Base-by-base conservation (phyloP, 2,797 vertebrate genomes). In the Helicolenus hilgendorfi region DNA sequence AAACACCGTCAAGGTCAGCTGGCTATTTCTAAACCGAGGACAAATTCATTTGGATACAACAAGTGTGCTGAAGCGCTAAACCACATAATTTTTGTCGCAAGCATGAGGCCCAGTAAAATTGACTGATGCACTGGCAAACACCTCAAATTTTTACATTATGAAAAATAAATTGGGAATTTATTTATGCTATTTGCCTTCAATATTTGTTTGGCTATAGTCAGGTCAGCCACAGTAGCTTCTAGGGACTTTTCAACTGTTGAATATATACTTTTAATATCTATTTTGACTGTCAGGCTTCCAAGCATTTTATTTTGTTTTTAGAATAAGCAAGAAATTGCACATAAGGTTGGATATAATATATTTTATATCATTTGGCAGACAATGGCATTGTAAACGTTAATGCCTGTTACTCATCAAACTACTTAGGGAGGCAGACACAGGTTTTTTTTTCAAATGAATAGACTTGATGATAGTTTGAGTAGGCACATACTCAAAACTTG, bases 321-420 rank as follows among this genome's bases (percentile, higher is more conserved):
- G 4, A 45, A 29, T 45, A 24, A 82, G 35, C 9, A 62, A n/a
- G 24, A 31, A 65, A 65, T 56, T 24, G 26, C 15, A 53, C 45
- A 73, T 14, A 27, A 20, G 58, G 20, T 59, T 60, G 49, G 20
- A 26, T 70, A 58, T 24, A 79, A 68, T 73, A 72, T 75, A 33
- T 33, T 4, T 7, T 33, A 18, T 49, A 49, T 45, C 7, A 18
- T 63, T 59, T 63, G 31, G 65, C 72, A 82, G 77, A 82, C 20
- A 79, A 27, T 31, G 10, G 18, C 14, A 0, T 72, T 85, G 84
- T 62, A 72, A 86, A 91, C 55, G 67, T 76, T 70, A 24, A 58
- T 64, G 71, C 27, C 33, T 65, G 62, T 86, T 75, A 76, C 27
- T 81, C 79, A 84, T 64, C 62, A 55, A 75, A 58, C 45, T 36